A percentile compares a stretch with the other conserved stretches of the same genome.
Conservation (phyloP, 2,113 vertebrate species). For the Callipepla californica region DNA sequence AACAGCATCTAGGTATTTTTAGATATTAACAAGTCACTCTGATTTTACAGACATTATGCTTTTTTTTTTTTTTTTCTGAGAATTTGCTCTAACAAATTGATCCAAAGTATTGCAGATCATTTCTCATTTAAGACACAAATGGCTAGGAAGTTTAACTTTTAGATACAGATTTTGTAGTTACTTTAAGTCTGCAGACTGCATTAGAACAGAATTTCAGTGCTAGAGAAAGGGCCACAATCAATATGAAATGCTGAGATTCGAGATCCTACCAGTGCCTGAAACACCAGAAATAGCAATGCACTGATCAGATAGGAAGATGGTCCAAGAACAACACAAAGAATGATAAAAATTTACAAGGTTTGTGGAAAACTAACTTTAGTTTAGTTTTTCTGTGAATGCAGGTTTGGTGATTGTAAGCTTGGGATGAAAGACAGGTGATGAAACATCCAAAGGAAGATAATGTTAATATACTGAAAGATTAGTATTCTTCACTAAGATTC, state of each 20-base stretch:
- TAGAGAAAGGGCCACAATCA: background rate
- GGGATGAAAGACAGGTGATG: background rate
- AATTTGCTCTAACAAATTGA: background rate
- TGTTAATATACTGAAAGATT: background rate
- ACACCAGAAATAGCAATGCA: background rate
- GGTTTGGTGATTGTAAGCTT: background rate
- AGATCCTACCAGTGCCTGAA: background rate
- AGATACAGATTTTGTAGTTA: background rate
- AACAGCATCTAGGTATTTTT: background rate
- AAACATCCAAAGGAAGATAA: background rate
- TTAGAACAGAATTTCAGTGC: background rate
- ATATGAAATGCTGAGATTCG: background rate
- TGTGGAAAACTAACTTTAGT: background rate
- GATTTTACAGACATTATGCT: background rate
- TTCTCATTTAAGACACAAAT: background rate
- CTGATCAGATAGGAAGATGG: background rate
- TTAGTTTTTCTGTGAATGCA: background rate
- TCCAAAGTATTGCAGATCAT: background rate
- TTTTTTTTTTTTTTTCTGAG: background rate
- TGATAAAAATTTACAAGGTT: background rate
- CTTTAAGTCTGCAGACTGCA: background rate
- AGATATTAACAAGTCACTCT: background rate
- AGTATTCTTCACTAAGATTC: background rate
- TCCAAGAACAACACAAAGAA: background rate
- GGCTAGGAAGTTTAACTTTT: background rate